Evolutionary conservation across 2,888 invertebrate genomes (phyloP).

Genomic region (Synergus itoensis): DNA sequence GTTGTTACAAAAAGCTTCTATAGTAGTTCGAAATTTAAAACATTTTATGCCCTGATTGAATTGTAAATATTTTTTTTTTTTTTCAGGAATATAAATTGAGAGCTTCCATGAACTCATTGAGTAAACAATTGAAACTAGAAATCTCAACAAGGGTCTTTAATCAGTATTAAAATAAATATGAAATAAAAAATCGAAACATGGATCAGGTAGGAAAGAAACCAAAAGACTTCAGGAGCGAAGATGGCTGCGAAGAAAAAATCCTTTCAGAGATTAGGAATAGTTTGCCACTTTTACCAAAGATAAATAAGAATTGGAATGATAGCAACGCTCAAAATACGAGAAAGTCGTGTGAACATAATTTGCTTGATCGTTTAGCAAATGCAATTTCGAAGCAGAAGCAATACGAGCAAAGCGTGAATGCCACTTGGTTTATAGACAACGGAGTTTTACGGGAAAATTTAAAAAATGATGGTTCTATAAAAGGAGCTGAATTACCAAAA

Average conservation of each 20-base stretch:
- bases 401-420: constrained; percentile 53
- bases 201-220: constrained; percentile 45
- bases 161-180: constrained; percentile 29
- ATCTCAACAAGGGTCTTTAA: background rate
- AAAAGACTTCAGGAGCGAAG: constrained; percentile 49
- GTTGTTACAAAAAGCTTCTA: too few species aligned
- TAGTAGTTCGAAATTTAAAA: too few species aligned
- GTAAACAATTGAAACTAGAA: background rate
- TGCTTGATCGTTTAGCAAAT: constrained; percentile 51
- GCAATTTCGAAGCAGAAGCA: constrained; percentile 57
- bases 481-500: constrained; percentile 51
- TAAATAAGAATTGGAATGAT: constrained; percentile 9
- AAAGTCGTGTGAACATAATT: constrained; percentile 52
- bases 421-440: constrained; percentile 50
- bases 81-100: background rate
- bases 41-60: background rate
- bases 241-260: constrained; percentile 49
- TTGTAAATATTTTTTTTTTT: background rate
- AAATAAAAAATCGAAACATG: constrained; percentile 36
- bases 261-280: background rate
- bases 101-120: background rate
- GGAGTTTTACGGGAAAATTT: constrained; percentile 39
- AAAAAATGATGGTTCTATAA: constrained; percentile 45
- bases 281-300: constrained; percentile 25
- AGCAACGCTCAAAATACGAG: constrained; percentile 36